Evolutionary conservation across 2,888 invertebrate species (phyloP).

Genomic region (Agrypnus murinus): DNA sequence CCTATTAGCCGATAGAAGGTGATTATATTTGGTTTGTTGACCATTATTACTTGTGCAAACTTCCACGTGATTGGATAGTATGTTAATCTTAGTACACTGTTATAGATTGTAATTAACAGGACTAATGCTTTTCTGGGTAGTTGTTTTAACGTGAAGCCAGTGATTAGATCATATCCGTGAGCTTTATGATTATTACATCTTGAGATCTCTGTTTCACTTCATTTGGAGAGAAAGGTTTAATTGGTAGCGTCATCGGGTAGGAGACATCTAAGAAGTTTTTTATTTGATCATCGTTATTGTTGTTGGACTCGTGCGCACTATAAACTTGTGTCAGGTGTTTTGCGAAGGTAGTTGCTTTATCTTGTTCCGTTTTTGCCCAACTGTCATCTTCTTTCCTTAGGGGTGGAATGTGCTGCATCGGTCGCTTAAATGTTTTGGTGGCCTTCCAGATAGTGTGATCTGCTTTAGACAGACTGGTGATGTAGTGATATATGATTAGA

Average conservation of each 20-base stretch:
- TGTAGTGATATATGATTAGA: slow-evolving; percentile 13
- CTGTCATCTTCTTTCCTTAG: slow-evolving; percentile 37
- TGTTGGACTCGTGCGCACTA: slow-evolving; percentile 27
- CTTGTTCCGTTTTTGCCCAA: slow-evolving; percentile 37
- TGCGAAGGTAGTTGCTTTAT: slow-evolving; percentile 37
- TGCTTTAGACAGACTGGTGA: slow-evolving; percentile 39
- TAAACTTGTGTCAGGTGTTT: too few relatives aligned
- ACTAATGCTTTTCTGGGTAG: too few relatives aligned
- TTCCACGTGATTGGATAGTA: too few relatives aligned
- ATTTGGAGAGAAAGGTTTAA: too few relatives aligned
- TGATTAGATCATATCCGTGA: slow-evolving; percentile 15
- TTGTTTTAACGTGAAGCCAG: slow-evolving; percentile 23
- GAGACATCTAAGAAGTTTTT: neutral
- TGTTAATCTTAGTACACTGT: too few relatives aligned
- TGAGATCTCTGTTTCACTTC: slow-evolving; percentile 24
- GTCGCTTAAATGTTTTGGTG: slow-evolving; percentile 31
- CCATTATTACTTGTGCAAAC: too few relatives aligned
- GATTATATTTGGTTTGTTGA: too few relatives aligned
- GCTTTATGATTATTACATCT: too few relatives aligned
- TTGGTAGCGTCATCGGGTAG: slow-evolving; percentile 8
- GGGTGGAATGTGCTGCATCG: too few relatives aligned
- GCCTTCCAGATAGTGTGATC: slow-evolving; percentile 24
- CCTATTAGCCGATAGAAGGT: too few relatives aligned
- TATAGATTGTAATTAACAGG: too few relatives aligned
- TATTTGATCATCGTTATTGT: slow-evolving; percentile 26